Percentiles rank a stretch among this genome's conserved stretches.
Conservation (phyloP, 1,140 invertebrate genomes). For the Drosophila burlai region DNA sequence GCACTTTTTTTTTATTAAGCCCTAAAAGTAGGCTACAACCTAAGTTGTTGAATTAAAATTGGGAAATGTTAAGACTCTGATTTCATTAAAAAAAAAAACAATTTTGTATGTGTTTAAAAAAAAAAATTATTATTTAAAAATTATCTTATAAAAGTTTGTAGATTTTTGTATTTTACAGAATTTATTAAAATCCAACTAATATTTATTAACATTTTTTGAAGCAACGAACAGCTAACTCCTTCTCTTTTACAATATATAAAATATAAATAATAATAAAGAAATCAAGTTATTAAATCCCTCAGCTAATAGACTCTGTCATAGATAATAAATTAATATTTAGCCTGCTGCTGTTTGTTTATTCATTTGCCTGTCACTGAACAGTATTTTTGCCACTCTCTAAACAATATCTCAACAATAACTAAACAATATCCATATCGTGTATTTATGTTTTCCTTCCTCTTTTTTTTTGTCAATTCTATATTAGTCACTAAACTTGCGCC, state of each 20-base stretch:
- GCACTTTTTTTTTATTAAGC: fast-evolving
- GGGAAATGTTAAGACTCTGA: too few relatives aligned
- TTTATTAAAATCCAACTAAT: not conserved
- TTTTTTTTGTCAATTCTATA: not conserved
- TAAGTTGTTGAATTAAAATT: not conserved
- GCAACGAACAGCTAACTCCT: too few relatives aligned
- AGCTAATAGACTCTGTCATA: not conserved
- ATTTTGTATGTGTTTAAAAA: too few relatives aligned
- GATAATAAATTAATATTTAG: conserved; percentile 5
- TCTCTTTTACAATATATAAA: not conserved
- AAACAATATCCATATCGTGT: conserved; percentile 10
- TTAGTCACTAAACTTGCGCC: not conserved
- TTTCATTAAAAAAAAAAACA: not conserved
- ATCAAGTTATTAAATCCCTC: not conserved
- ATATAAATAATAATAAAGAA: not conserved
- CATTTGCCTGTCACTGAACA: conserved; percentile 6
- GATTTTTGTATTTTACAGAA: not conserved
- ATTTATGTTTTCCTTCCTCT: not conserved
- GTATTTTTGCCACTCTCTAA: not conserved
- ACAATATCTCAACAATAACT: not conserved
- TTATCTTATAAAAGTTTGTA: not conserved
- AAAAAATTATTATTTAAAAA: not conserved
- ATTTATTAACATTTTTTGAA: not conserved
- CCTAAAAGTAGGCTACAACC: conserved; percentile 15
- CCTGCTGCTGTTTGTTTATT: conserved; percentile 8